Base-by-base conservation (phyloP, 2,113 vertebrate species). In the Anarrhichthys ocellatus region DNA sequence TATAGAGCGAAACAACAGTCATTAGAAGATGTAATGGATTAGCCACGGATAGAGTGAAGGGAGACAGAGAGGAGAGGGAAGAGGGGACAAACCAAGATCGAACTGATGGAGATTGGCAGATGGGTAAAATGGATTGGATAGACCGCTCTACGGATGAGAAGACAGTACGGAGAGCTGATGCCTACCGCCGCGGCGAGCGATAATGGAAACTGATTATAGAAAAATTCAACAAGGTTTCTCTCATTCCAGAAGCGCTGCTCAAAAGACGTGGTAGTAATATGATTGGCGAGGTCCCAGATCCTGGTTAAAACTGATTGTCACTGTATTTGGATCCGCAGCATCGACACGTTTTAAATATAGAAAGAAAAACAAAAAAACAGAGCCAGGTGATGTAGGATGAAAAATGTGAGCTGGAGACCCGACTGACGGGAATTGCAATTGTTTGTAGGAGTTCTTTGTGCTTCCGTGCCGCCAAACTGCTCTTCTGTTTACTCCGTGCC, bases 21-120 rank as follows among this genome's bases (percentile, higher is more conserved):
- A 95, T 94, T 95, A 94, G 89, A 89, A 92, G 92, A 91, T 91
- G 90, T 94, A 95, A 95, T 94, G 93, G 94, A 95, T 95, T 95
- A 90, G 93, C 87, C 89, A 92, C 66, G 89, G 94, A 76, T 63
- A 80, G 90, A 94, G 91, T 82, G 93, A 94, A 88, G 90, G 91
- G 84, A 92, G 93, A 91, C 88, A 82, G 92, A 91, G 89, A 91
- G 86, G 89, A 90, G 87, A 90, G 91, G 83, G 85, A 90, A 92
- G 89, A 89, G 89, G 87, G 92, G 92, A 93, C 90, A 90, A 84
- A 87, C 87, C 82, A 34, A 82, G 91, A 95, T 94, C 86, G 77
- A 88, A 87, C 86, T 94, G 92, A 95, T 95, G 91, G 93, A 94
- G 94, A 95, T 94, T 95, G 94, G 94, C 94, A 95, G 91, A 93